Percentiles rank a stretch among this genome's conserved stretches.
Evolutionary conservation across 2,888 invertebrate species (phyloP).

Genomic region (Ommatoiulus sabulosus): DNA sequence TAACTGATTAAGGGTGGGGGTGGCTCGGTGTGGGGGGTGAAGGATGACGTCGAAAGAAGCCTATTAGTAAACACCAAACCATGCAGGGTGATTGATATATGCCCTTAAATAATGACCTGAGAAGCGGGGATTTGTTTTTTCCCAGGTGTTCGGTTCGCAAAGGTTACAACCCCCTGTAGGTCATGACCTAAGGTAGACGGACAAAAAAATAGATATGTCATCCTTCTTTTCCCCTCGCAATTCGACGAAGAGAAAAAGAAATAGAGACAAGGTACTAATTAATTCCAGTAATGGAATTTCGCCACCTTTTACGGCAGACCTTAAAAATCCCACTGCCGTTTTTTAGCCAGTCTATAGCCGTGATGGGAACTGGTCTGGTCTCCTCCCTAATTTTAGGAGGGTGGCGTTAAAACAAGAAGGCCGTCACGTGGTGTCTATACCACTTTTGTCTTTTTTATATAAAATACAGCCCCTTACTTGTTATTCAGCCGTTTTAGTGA

Average conservation of each 20-base stretch:
- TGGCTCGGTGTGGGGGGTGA: neutral
- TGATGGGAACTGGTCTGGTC: conserved; percentile 24
- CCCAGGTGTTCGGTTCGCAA: conserved; percentile 22
- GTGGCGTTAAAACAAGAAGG: conserved; percentile 43
- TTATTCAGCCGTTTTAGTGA: conserved; percentile 9
- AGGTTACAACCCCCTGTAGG: neutral
- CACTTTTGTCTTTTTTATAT: conserved; percentile 15
- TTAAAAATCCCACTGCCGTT: conserved; percentile 14
- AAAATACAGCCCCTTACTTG: neutral
- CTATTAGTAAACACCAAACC: conserved; percentile 22
- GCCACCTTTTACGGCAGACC: conserved; percentile 13
- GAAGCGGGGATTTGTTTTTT: conserved; percentile 15
- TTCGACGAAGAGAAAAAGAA: conserved; percentile 36
- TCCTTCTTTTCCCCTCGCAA: neutral
- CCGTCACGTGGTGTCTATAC: conserved; percentile 23
- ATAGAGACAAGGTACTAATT: conserved; percentile 43
- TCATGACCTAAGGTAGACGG: conserved; percentile 12
- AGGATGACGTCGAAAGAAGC: neutral
- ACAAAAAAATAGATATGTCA: conserved; percentile 6
- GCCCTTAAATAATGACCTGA: conserved; percentile 40
- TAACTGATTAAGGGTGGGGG: neutral
- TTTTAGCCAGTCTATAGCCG: conserved; percentile 4
- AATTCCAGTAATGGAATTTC: conserved; percentile 40
- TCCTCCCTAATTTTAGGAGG: conserved; percentile 36
- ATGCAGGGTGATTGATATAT: conserved; percentile 31